Evolutionary conservation across 2,113 vertebrate genomes (phyloP).

Genomic region (Axis porcinus): DNA sequence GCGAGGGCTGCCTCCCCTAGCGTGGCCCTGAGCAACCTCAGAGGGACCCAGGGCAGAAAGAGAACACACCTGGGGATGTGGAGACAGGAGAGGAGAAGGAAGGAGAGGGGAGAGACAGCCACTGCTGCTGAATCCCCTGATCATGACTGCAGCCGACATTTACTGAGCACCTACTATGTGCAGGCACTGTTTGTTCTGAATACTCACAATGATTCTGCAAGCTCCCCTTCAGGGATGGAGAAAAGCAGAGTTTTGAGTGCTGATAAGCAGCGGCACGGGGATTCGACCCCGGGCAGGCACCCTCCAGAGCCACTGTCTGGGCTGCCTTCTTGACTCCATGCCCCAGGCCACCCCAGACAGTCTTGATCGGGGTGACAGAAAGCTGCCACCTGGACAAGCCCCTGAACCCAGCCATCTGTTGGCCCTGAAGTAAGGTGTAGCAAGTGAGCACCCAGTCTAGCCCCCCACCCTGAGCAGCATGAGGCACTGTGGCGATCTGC

Average conservation of each 20-base stretch:
- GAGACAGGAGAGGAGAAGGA: neutral
- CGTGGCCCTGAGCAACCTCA: neutral
- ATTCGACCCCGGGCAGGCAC: neutral
- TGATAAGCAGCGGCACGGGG: neutral
- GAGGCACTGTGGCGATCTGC: neutral
- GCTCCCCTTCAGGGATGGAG: neutral
- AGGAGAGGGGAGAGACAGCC: no score
- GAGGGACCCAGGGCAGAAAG: neutral
- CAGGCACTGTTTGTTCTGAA: rapidly evolving
- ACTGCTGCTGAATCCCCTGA: neutral
- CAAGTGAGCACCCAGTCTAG: neutral
- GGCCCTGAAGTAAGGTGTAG: neutral
- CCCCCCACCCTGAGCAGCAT: neutral
- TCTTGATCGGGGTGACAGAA: neutral
- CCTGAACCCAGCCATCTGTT: neutral
- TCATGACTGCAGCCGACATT: rapidly evolving
- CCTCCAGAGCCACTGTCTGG: neutral
- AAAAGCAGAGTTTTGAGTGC: rapidly evolving
- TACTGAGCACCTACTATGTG: neutral
- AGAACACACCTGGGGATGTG: neutral
- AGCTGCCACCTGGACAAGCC: neutral
- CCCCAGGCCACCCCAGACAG: neutral
- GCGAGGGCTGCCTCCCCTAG: neutral
- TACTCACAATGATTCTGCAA: rapidly evolving
- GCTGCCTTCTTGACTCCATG: neutral